phyloP scores from a whole-genome alignment of 2,888 invertebrate species.

The Seira musarum region DNA sequence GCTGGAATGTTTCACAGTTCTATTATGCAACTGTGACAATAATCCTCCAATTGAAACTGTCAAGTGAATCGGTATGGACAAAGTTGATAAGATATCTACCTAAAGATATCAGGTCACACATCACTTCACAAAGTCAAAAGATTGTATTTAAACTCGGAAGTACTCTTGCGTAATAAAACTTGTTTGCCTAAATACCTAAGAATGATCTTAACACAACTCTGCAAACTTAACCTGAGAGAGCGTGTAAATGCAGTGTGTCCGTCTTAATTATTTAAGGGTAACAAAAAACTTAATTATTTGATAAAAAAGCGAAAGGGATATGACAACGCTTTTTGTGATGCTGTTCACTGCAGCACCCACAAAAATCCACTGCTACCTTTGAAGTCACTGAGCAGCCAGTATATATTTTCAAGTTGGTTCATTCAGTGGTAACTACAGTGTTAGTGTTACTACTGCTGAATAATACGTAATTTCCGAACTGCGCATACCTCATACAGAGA shows the following conservation, averaged over 20 bases:
- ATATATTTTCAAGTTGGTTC: conserved; percentile 21
- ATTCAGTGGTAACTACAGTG: not conserved
- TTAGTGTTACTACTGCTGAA: not conserved
- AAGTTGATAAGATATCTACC: too few relatives aligned
- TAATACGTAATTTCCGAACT: conserved; percentile 14
- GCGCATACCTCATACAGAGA: not conserved
- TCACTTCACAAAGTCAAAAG: not conserved
- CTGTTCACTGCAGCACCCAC: conserved; percentile 43
- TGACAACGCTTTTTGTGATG: conserved; percentile 13
- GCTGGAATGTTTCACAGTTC: too few relatives aligned
- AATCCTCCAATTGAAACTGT: too few relatives aligned
- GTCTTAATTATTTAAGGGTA: conserved; percentile 1
- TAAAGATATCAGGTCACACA: too few relatives aligned
- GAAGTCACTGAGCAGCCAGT: conserved; percentile 44
- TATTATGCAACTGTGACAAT: too few relatives aligned
- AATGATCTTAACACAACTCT: not conserved
- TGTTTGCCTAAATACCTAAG: not conserved
- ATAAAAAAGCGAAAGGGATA: conserved; percentile 18
- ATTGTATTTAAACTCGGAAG: conserved; percentile 7
- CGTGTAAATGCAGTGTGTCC: too few relatives aligned
- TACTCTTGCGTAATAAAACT: conserved; percentile 1
- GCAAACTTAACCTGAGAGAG: too few relatives aligned
- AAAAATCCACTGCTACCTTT: conserved; percentile 49
- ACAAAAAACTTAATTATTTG: conserved; percentile 13
- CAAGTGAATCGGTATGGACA: too few relatives aligned